A percentile compares a stretch with the other conserved stretches of the same genome.
Evolutionary conservation across 2,888 invertebrate species (phyloP).

Genomic region (Pyrrhosoma nymphula): DNA sequence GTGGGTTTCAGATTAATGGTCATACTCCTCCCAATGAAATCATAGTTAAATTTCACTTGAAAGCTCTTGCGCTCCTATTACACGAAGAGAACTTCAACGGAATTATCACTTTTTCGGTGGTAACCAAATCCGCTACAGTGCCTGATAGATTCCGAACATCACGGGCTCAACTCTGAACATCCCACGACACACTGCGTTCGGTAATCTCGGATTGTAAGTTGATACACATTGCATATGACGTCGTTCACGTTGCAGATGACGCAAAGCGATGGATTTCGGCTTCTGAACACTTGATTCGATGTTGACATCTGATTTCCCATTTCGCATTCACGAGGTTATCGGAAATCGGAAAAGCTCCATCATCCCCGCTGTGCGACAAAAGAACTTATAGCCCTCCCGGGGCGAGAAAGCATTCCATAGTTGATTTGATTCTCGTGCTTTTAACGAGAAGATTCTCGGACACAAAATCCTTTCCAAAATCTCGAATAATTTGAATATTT

Average conservation of each 20-base stretch:
- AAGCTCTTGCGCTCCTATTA: neutral
- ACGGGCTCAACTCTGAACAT: neutral
- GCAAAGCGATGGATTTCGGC: neutral
- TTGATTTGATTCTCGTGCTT: neutral
- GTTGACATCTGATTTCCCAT: neutral
- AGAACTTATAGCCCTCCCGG: neutral
- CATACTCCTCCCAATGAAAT: neutral
- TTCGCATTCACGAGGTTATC: neutral
- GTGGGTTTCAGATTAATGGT: neutral
- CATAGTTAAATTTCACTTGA: neutral
- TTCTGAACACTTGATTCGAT: neutral
- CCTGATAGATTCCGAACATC: neutral
- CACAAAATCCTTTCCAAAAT: neutral
- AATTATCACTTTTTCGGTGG: neutral
- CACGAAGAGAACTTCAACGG: neutral
- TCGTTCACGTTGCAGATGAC: neutral
- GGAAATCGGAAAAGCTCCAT: neutral
- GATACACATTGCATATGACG: neutral
- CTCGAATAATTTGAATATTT: neutral
- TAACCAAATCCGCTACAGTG: neutral
- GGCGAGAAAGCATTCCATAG: neutral
- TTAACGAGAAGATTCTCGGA: neutral
- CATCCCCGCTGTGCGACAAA: neutral
- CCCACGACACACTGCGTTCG: neutral
- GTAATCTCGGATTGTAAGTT: neutral